Base-by-base conservation (phyloP, 1,140 invertebrate genomes). In the Ooceraea biroi region DNA sequence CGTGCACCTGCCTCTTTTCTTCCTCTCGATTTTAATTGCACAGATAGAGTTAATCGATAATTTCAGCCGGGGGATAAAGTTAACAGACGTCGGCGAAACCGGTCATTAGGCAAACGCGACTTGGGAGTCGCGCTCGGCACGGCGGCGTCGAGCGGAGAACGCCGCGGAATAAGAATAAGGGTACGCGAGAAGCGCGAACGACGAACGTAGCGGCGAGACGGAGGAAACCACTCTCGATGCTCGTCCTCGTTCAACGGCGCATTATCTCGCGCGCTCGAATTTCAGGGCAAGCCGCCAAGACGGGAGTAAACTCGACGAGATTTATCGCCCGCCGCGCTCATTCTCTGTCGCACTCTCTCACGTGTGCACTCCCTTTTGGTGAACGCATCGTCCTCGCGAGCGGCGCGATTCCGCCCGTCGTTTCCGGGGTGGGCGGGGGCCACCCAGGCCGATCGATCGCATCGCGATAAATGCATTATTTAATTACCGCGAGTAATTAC, bases 401-500 rank as follows among this genome's bases (percentile, higher is more conserved):
- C 83, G 82, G 61, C 86, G 60, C 58, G 48, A 63, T 22, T 1
- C 36, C 71, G 69, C 41, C 14, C 41, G 72, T 41, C 61, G 83
- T 88, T 84, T 86, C 88, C n/a, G 55, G 90, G 52, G 36, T 36
- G 36, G 36, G 36, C 36, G 7, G 65, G 50, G 65, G 82, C 90
- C 91, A 92, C 88, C 91, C 89, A 84, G n/a, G 76, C 63, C 58
- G 69, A 73, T 27, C 61, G 89, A 92, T 91, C 87, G 88, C 66
- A 85, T 73, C 84, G 60, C 85, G 91, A 93, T 92, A 91, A 89
- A 89, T 82, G 90, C 78, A 93, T 92, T 93, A 94, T 92, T 93
- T 93, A 94, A 93, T 94, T 93, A 93, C 90, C 80, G 61, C 83
- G 78, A 89, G 87, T 91, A 92, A 92, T 93, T 92, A 91, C 85